Evolutionary conservation across 2,888 invertebrate species (phyloP), one percentile per base, ranked within the genome.

Genomic region (Eupithecia subfuscata): DNA sequence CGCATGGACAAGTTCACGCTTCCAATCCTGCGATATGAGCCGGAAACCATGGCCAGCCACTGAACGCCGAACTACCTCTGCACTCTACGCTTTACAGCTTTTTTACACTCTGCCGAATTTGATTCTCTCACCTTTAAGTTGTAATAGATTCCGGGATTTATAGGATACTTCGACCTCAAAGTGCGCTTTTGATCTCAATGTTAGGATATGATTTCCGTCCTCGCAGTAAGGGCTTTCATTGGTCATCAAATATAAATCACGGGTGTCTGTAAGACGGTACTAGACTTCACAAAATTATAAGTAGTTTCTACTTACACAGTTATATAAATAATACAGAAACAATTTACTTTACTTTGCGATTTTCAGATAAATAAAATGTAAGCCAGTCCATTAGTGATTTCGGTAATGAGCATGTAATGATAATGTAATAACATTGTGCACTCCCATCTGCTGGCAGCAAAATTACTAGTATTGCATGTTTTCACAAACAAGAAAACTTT

Each of bases 21-120:
- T 88, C 85, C 89, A 89, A 89, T 90, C 86, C 84, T 79, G 82
- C 78, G 84, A 86, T 88, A 88, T 88, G 87, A 88, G 80, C 84
- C 85, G 86, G 86, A 88, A 90, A 85, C 87, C 83, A 86, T 86
- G 86, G 83, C 83, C 82, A 82, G 80, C 80, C 82, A 84, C 84
- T 84, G 68, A 68, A 45, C 68, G n/a, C 37, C 83, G 79, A 81
- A 82, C 81, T 82, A 80, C 81, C 81, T 76, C 78, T 48, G 34
- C 43, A 75, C 81, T 79, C 82, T 81, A 82, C 79, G 81, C 78
- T 87, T 87, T 86, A 84, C 82, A 82, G 81, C 82, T 82, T 80
- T 80, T 78, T 84, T 75, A 72, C 73, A 71, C 70, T 73, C 43
- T 63, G 40, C 52, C 48, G 67, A 74, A 67, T 72, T 69, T 69